Base-by-base conservation (phyloP, 2,797 vertebrate species). In the Vespertilio murinus region DNA sequence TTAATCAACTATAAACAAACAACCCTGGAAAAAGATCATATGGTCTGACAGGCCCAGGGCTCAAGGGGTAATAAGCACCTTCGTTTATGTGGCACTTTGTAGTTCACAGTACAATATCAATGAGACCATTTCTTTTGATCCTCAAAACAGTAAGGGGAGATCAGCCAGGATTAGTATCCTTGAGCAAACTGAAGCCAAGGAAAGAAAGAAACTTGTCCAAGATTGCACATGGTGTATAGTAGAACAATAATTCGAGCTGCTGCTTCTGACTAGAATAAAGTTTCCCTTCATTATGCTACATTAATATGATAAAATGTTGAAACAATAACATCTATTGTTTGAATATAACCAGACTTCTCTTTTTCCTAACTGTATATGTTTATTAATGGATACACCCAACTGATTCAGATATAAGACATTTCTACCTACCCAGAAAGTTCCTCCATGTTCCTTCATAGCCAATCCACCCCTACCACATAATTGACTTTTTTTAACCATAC, bases 1-100 rank as follows among this genome's bases (percentile, higher is more conserved):
- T 90, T 93, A 88, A 91, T 74, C 45, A 71, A 74, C 81, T 61
- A 45, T 70, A 90, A 97, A 96, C 73, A 96, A 96, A 91, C 87
- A 93, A 61, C 1, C 16, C 84, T 94, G 82, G 90, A 95, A 73
- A 84, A 91, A 94, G 87, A 94, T 95, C 78, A 79, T 23, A 91
- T 88, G 74, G 35, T 74, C 52, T 65, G 33, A 65, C 11, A 73
- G 65, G 42, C 45, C 42, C 88, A 92, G 38, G 87, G 25, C 84
- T 94, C 86, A 25, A 35, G 0, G 0, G 88, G 65, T 96, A 97
- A 96, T 95, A 90, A 97, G 84, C 73, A 93, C 84, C 52, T 94
- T 93, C 67, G 56, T 81, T 94, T 87, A 93, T 73, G 56, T 42
- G 45, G 78, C 49, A 67, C 59, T 96, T 96, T 88, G 90, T 78